Evolutionary conservation across 1,140 invertebrate genomes (phyloP), one percentile per base, ranked within the genome.

Genomic region (Xylocopa sonorina): DNA sequence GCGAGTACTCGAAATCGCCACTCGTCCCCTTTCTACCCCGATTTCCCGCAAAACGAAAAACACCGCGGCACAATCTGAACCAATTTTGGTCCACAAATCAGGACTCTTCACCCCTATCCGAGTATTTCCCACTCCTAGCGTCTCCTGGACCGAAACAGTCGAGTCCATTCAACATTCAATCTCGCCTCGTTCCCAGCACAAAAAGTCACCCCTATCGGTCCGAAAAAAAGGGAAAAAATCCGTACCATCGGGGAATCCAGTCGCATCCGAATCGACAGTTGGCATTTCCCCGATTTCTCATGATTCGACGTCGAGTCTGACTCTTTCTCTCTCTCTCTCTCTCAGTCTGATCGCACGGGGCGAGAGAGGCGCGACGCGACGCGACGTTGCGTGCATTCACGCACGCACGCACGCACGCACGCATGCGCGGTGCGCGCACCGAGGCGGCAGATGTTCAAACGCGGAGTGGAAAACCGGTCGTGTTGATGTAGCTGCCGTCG

Each of bases 401-500:
- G 78, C 64, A 78, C 67, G 68, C 72, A 53, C 67, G 68, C 72
- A 53, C 16, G 67, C 69, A 78, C 51, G 62, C 24, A 63, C 78
- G 63, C 57, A 71, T n/a, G 43, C 43, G 67, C 18, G 4, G 27
- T 7, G 29, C 6, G 16, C 7, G 75, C 58, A 84, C 87, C 84
- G 86, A 85, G 89, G 87, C 90, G 91, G 91, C 92, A 92, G 91
- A 92, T 92, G 91, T 92, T 90, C 89, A 89, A 90, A 89, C 88
- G 90, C 87, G 69, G 89, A 90, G 88, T 90, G 90, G 88, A 92
- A 91, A 93, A 92, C 92, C 91, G 92, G 91, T 92, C 91, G 91
- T 92, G 91, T 92, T 93, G 92, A 92, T 91, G 90, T 92, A 92
- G 90, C 92, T 91, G 92, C 89, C 90, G 89, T 90, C 89, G 91